Evolutionary conservation across 2,113 vertebrate species (phyloP), one percentile per base, ranked within the genome.

Genomic region (Epinephelus cyanopodus): DNA sequence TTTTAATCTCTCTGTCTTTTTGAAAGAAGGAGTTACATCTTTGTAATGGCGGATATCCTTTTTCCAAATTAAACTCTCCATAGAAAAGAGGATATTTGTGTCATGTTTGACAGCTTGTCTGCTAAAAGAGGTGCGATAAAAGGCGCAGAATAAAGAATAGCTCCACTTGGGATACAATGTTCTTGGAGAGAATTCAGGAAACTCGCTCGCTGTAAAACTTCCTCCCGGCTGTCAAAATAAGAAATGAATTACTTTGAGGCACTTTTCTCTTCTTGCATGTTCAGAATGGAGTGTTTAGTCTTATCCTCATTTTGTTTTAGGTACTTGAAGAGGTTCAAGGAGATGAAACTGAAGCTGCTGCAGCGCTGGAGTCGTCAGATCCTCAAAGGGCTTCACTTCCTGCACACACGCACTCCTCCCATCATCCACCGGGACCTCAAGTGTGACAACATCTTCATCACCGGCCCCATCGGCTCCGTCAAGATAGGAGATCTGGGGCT

Each of bases 401-500:
- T 99, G 84, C 98, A 99, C 92, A 98, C 98, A 0, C 97, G 98
- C 58, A 95, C 96, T 0, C 98, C 98, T 33, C 98, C 98, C 79
- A 99, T 99, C 94, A 97, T 99, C 92, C 98, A 99, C 89, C 96
- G 98, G 0, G 98, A 99, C 91, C 96, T 99, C 91, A 99, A 99
- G 92, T 99, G 98, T 0, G 98, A 99, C 96, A 99, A 99, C 88
- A 98, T 99, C 93, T 99, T 99, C 95, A 99, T 99, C 95, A 99
- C 98, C 0, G 98, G 98, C 23, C 98, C 98, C 86, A 98, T 97
- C 0, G 98, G 98, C 86, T 99, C 97, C 0, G 98, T 99, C 62
- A 99, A 99, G 94, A 99, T 99, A 0, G 98, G 98, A 1, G 98
- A 99, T 90, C 94, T 99, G 80, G 98, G 98, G 3, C 93, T 99